Evolutionary conservation across 2,113 vertebrate species (phyloP).

Genomic region (Phalacrocorax pelagicus): DNA sequence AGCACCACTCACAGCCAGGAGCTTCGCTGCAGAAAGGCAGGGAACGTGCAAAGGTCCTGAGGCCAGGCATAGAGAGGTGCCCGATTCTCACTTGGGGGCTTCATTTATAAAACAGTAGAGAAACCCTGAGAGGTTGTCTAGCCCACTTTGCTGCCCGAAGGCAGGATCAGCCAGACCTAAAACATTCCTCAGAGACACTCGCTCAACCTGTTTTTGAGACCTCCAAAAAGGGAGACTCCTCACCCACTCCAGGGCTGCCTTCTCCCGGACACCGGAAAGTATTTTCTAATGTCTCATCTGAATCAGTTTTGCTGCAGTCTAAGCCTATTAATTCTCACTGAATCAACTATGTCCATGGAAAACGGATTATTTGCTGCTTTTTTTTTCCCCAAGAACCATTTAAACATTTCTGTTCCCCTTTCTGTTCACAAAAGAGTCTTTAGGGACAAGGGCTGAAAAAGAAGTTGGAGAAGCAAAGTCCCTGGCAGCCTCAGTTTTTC

Average conservation of each 20-base stretch:
- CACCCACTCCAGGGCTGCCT: background rate
- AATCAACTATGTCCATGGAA: background rate
- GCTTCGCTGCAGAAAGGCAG: background rate
- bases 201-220: slow-evolving; percentile 31
- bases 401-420: background rate
- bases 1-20: background rate
- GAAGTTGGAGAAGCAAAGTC: background rate
- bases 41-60: background rate
- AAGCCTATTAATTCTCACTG: background rate
- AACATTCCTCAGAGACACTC: slow-evolving; percentile 33
- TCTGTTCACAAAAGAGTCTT: background rate
- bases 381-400: background rate
- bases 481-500: background rate
- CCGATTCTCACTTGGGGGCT: background rate
- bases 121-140: background rate
- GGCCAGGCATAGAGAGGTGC: background rate
- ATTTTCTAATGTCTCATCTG: background rate
- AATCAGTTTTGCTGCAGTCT: background rate
- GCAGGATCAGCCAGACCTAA: slow-evolving; percentile 36
- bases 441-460: background rate
- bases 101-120: background rate
- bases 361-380: background rate
- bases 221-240: background rate
- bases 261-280: background rate
- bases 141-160: background rate